Percentiles rank a stretch among this genome's conserved stretches.
Conservation (phyloP, 2,888 invertebrate genomes). For the Alentia gelatinosa region DNA sequence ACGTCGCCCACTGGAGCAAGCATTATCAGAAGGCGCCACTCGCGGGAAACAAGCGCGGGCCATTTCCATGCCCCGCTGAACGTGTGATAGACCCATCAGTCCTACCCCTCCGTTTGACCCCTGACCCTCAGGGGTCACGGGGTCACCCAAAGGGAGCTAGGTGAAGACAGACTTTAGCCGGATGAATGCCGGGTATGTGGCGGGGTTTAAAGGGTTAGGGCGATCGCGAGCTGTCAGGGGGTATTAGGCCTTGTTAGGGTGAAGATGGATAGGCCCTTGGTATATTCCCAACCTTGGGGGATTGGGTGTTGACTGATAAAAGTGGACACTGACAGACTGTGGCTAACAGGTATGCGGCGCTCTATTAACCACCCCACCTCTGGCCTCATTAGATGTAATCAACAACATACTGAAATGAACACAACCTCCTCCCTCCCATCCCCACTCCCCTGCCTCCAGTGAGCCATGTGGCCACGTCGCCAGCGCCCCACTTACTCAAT, state of each 20-base stretch:
- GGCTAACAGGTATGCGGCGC: conserved; percentile 11
- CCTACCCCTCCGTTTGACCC: conserved; percentile 28
- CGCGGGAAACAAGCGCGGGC: neutral
- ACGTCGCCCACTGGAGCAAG: conserved; percentile 38
- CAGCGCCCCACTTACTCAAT: conserved; percentile 25
- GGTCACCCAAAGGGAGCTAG: neutral
- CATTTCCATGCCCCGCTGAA: conserved; percentile 41
- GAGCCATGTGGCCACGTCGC: neutral
- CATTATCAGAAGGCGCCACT: conserved; percentile 11
- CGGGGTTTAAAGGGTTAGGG: conserved; percentile 8
- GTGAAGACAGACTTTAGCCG: conserved; percentile 28
- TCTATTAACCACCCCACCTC: conserved; percentile 46
- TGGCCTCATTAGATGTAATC: conserved; percentile 8
- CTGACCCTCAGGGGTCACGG: conserved; percentile 39
- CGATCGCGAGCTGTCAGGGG: conserved; percentile 18
- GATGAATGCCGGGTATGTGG: conserved; percentile 9
- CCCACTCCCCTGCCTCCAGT: neutral
- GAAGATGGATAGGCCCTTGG: conserved; percentile 27
- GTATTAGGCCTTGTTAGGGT: conserved; percentile 28
- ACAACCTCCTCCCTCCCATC: neutral
- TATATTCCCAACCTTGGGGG: neutral
- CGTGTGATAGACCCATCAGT: conserved; percentile 30
- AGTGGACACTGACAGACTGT: neutral
- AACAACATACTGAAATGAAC: conserved; percentile 37
- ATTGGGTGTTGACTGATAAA: neutral